Conservation (phyloP, 2,113 vertebrate species). For the Nerophis lumbriciformis region DNA sequence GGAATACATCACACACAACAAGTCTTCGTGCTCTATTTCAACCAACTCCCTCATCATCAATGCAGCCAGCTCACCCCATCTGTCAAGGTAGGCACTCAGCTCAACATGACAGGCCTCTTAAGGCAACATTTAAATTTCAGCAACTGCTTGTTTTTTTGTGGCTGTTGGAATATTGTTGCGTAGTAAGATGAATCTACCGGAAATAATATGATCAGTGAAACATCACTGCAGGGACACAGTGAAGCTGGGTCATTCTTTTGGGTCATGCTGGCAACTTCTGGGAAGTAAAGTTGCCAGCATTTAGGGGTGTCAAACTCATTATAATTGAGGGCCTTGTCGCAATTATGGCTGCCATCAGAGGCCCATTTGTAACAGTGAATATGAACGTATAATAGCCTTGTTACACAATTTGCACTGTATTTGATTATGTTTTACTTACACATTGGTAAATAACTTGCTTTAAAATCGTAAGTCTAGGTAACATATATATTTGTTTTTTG, state of each 20-base stretch:
- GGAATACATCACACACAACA: conserved; percentile 29
- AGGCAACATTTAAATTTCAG: conserved; percentile 51
- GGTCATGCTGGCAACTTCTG: conserved; percentile 10
- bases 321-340: too few species aligned
- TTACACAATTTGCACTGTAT: too few species aligned
- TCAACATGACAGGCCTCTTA: conserved; percentile 52
- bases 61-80: conserved; percentile 30
- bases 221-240: conserved; percentile 25
- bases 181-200: conserved; percentile 40
- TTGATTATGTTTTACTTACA: too few species aligned
- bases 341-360: too few species aligned
- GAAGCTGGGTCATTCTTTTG: conserved; percentile 22
- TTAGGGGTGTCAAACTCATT: too few species aligned
- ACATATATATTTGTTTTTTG: too few species aligned
- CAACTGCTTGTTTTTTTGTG: conserved; percentile 33
- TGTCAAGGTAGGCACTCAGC: conserved; percentile 35
- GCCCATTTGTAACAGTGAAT: too few species aligned
- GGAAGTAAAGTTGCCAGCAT: background rate
- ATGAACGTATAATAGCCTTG: too few species aligned
- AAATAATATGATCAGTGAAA: conserved; percentile 38
- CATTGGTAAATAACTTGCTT: too few species aligned
- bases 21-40: conserved; percentile 25
- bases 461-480: too few species aligned
- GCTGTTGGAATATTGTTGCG: conserved; percentile 27
- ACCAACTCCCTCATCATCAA: conserved; percentile 34